A percentile compares a stretch with the other conserved stretches of the same genome.
These are phyloP conservation scores for Troides oblongomaculatus DNA, from an alignment of 2,888 invertebrate genomes.

Conservation along the genomic window DNA sequence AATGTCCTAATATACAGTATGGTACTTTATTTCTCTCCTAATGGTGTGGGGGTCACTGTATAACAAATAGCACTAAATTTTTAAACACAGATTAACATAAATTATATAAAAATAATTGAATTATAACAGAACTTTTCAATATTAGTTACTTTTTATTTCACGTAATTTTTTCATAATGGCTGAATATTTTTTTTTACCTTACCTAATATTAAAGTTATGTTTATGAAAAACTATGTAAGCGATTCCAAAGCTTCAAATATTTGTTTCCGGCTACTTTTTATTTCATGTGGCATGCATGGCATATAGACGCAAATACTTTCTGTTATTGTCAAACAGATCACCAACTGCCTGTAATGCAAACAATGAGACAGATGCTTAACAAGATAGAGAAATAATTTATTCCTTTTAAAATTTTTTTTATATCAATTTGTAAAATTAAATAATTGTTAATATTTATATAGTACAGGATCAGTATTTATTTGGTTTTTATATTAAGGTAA, in stretches of 20 bases:
- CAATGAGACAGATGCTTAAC: slow-evolving; percentile 53
- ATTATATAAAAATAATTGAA: slow-evolving; percentile 22
- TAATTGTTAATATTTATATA: slow-evolving; percentile 1
- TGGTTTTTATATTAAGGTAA: background rate
- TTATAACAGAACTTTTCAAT: slow-evolving; percentile 16
- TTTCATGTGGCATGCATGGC: slow-evolving; percentile 50
- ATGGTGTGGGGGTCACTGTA: slow-evolving; percentile 23
- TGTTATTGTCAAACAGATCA: slow-evolving; percentile 72
- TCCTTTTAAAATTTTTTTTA: background rate
- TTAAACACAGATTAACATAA: slow-evolving; percentile 19
- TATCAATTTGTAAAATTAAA: slow-evolving; percentile 12
- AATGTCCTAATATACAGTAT: slow-evolving; percentile 36
- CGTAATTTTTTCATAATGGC: slow-evolving; percentile 12
- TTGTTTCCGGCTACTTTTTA: slow-evolving; percentile 59
- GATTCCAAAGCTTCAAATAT: slow-evolving; percentile 45
- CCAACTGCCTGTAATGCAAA: slow-evolving; percentile 79
- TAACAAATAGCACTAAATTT: slow-evolving; percentile 6
- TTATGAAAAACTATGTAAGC: slow-evolving; percentile 24
- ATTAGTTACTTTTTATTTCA: slow-evolving; percentile 9
- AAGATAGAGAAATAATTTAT: slow-evolving; percentile 12
- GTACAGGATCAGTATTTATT: background rate
- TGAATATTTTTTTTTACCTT: slow-evolving; percentile 19
- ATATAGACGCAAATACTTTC: slow-evolving; percentile 61
- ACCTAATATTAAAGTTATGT: slow-evolving; percentile 34
- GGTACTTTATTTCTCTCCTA: slow-evolving; percentile 14